phyloP scores from a whole-genome alignment of 2,888 invertebrate genomes.

The Synergus laeviventris region DNA sequence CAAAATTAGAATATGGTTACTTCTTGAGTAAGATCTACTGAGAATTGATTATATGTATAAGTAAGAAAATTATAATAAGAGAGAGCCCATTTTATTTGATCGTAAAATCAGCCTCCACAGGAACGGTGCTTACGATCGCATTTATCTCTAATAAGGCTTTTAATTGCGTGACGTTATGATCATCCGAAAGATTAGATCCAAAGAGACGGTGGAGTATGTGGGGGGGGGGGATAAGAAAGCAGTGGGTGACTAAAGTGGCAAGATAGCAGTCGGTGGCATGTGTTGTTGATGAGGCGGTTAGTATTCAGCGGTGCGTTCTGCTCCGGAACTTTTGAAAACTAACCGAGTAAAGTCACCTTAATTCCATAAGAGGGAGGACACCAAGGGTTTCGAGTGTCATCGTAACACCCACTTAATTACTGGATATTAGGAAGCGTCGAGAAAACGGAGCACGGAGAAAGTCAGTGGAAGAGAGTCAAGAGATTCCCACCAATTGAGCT shows the following conservation, averaged over 20 bases:
- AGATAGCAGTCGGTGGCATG: slow-evolving; percentile 71
- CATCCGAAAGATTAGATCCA: slow-evolving; percentile 69
- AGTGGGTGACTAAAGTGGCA: slow-evolving; percentile 62
- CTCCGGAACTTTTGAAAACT: slow-evolving; percentile 73
- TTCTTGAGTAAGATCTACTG: not conserved
- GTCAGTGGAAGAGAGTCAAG: slow-evolving; percentile 49
- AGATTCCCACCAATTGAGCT: slow-evolving; percentile 50
- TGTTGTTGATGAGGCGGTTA: slow-evolving; percentile 76
- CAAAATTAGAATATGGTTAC: not conserved
- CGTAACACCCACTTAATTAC: slow-evolving; percentile 73
- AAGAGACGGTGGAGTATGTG: slow-evolving; percentile 53
- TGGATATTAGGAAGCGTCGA: slow-evolving; percentile 70
- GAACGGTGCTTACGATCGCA: slow-evolving; percentile 15
- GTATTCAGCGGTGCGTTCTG: slow-evolving; percentile 73
- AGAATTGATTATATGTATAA: not conserved
- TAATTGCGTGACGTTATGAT: slow-evolving; percentile 55
- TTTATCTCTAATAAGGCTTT: slow-evolving; percentile 35
- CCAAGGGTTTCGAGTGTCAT: slow-evolving; percentile 70
- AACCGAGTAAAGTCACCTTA: slow-evolving; percentile 73
- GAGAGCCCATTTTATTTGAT: not conserved
- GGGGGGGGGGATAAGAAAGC: slow-evolving; percentile 49
- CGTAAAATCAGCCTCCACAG: slow-evolving; percentile 3
- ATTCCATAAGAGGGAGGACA: slow-evolving; percentile 72
- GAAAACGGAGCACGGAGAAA: slow-evolving; percentile 36
- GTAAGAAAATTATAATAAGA: not conserved